A percentile compares a stretch with the other conserved stretches of the same genome.
phyloP scores from a whole-genome alignment of 2,797 vertebrate genomes.

The Thamnophis elegans region DNA sequence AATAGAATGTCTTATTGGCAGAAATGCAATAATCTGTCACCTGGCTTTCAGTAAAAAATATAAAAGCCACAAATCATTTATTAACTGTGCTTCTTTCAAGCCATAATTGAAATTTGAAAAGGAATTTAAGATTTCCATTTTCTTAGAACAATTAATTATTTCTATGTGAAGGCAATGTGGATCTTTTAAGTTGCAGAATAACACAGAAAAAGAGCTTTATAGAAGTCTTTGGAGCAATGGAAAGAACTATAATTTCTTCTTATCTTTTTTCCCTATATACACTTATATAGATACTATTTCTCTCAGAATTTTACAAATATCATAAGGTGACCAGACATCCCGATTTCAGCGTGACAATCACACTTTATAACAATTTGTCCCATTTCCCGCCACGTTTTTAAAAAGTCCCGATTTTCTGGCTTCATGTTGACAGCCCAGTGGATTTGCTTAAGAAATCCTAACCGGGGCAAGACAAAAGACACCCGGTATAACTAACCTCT shows the following conservation, averaged over 20 bases:
- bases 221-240: background rate
- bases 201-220: background rate
- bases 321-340: no score
- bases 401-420: no score
- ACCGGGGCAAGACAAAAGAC: no score
- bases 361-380: no score
- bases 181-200: constrained; percentile 35
- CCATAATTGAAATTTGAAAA: constrained; percentile 64
- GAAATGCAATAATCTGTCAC: constrained; percentile 40
- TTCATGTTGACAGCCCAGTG: no score
- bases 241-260: background rate
- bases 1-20: constrained; percentile 44
- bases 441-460: no score
- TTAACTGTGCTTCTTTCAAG: constrained; percentile 41
- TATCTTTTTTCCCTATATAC: background rate
- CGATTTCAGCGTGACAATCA: no score
- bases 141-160: constrained; percentile 45
- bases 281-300: background rate
- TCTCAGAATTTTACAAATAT: background rate
- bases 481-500: no score
- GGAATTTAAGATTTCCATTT: constrained; percentile 55
- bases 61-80: constrained; percentile 46
- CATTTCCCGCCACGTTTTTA: no score
- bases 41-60: constrained; percentile 43
- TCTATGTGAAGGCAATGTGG: constrained; percentile 36